Evolutionary conservation across 2,113 vertebrate genomes (phyloP), one percentile per base, ranked within the genome.

Genomic region (Eubucco bourcierii): DNA sequence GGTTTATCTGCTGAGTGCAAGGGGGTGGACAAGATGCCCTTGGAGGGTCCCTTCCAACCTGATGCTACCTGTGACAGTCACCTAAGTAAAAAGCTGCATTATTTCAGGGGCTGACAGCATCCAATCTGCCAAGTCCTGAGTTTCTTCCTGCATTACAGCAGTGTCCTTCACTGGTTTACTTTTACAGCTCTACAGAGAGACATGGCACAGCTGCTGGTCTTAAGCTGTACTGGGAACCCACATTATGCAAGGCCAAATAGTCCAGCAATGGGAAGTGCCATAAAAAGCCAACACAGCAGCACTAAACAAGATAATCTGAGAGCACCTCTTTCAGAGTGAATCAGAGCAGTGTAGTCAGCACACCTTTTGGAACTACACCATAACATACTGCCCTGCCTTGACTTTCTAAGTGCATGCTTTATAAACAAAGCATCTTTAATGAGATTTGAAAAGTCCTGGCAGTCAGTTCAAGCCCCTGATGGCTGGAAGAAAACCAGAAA

Each of bases 191-290:
- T 18, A 31, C 0, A 16, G 6, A 9, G 25, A 68, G 33, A 29
- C 15, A 21, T 9, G 29, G 50, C n/a, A n/a, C 2, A 0, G 34
- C 24, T 34, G 28, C 31, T 67, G 3, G 1, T 52, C 64, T 39
- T 2, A 58, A 58, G 61, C 72, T 75, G 31, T 7, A 41, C 44
- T 23, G 37, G 44, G 13, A 55, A 64, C 5, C 15, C 46, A 7
- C 0, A 0, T 10, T 29, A 7, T 0, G 3, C 56, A 66, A 25
- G 55, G 52, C 20, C 53, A 72, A 55, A 24, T 23, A 16, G 41
- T 53, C 53, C 79, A 60, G 18, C 41, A 61, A n/a, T 2, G 20
- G 47, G 21, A 75, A 34, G 4, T 23, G 67, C 33, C 44, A 25
- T 2, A 75, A 61, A 46, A 64, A 58, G 46, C 13, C 66, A 87